Evolutionary conservation across 2,113 vertebrate genomes (phyloP), one percentile per base, ranked within the genome.

Genomic region (Natator depressus): DNA sequence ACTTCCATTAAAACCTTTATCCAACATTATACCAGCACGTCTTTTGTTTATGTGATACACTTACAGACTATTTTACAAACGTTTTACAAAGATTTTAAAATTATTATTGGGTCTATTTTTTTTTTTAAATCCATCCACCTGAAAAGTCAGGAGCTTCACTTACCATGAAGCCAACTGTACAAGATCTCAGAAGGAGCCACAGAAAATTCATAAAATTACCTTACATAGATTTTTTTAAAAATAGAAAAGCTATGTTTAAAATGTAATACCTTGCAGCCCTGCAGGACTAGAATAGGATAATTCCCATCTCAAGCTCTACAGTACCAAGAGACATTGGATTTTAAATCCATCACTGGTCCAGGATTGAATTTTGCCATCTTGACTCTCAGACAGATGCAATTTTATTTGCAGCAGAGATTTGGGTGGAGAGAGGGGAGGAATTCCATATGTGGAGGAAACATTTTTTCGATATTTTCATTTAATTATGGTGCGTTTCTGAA

Each of bases 351-450:
- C 78, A 35, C 13, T 29, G 5, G 3, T 51, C 57, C 38, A 81
- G 0, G 0, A 49, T 19, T 55, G 8, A 24, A 79, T 82, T 91
- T 84, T 0, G 0, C 4, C 13, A 90, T 12, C 0, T 0, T 5
- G 6, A 2, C 13, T 93, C 51, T 38, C 29, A 94, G 11, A 3
- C 2, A 81, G 2, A 8, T 82, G 22, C 65, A 38, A 22, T 38
- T 38, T 22, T 22, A 38, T 38, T 22, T 38, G n/a, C 35, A 38
- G 20, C n/a, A 72, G 65, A 10, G 35, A n/a, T 72, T 38, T 72
- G 65, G 10, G 35, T 27, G 10, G 27, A 29, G 57, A 9, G 27
- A 29, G 13, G 65, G n/a, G 19, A 72, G 2, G 87, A 89, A 82
- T 59, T 69, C 47, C 47, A 59, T 2, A n/a, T 11, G 29, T 2